Conservation (phyloP, 2,797 vertebrate species). For the Arrhamphus sclerolepis region DNA sequence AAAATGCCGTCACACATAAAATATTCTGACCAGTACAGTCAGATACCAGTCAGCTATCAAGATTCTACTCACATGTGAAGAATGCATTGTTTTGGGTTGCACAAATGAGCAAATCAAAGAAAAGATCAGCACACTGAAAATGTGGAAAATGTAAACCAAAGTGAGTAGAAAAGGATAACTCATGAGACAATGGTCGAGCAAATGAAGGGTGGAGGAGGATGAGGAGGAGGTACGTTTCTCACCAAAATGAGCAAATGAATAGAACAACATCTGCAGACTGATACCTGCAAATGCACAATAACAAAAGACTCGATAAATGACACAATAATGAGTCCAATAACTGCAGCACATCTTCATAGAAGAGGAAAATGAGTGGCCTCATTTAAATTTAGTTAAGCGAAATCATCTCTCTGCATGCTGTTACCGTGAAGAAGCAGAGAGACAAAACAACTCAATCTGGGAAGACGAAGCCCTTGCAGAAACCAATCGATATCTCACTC, state of each 20-base stretch:
- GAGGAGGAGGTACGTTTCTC: too few relatives aligned
- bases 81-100: not conserved
- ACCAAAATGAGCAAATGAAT: conserved; percentile 20
- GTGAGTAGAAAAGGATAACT: not conserved
- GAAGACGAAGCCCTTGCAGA: conserved; percentile 11
- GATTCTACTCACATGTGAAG: not conserved
- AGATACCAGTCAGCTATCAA: too few relatives aligned
- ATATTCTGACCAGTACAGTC: too few relatives aligned
- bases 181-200: not conserved
- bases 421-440: conserved; percentile 8
- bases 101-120: too few relatives aligned
- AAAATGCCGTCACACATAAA: too few relatives aligned
- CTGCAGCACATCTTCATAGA: not conserved
- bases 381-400: conserved; percentile 13
- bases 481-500: conserved; percentile 18
- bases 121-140: too few relatives aligned
- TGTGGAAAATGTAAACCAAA: conserved; percentile 9
- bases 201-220: not conserved
- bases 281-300: conserved; percentile 13
- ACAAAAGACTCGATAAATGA: conserved; percentile 10
- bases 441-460: conserved; percentile 7
- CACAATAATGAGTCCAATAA: conserved; percentile 21
- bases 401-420: not conserved
- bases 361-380: conserved; percentile 16
- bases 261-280: conserved; percentile 12